Conservation (phyloP, 2,888 invertebrate genomes). For the Sinhomidia bicolor region DNA sequence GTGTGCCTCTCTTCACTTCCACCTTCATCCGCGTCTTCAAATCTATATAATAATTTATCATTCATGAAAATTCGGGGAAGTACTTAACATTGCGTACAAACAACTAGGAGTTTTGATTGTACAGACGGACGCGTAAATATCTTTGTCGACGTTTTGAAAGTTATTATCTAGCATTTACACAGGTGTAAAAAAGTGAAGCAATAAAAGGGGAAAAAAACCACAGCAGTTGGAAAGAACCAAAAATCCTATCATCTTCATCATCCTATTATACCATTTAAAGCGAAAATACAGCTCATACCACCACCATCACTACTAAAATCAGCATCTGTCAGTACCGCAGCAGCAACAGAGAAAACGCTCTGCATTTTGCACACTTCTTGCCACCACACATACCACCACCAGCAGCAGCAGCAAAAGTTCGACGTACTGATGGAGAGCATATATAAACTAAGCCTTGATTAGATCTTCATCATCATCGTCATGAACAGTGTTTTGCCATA, state of each 20-base stretch:
- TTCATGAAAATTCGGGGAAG: constrained; percentile 1
- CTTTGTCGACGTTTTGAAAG: neutral
- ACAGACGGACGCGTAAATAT: neutral
- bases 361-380: neutral
- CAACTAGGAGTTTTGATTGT: no score
- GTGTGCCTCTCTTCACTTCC: neutral
- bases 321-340: constrained; percentile 7
- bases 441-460: constrained; percentile 17
- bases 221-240: neutral
- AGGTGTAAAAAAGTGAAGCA: constrained; percentile 38
- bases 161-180: constrained; percentile 35
- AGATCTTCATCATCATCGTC: constrained; percentile 39
- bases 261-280: neutral
- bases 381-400: neutral
- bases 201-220: neutral
- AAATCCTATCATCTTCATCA: neutral
- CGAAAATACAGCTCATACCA: neutral
- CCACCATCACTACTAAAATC: neutral
- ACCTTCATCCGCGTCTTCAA: neutral
- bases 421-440: constrained; percentile 35
- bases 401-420: constrained; percentile 42
- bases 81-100: neutral
- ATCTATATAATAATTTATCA: neutral
- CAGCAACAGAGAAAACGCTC: constrained; percentile 1
- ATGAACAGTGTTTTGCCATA: neutral